Evolutionary conservation across 2,888 invertebrate species (phyloP).

Genomic region (Coleophora deauratella): DNA sequence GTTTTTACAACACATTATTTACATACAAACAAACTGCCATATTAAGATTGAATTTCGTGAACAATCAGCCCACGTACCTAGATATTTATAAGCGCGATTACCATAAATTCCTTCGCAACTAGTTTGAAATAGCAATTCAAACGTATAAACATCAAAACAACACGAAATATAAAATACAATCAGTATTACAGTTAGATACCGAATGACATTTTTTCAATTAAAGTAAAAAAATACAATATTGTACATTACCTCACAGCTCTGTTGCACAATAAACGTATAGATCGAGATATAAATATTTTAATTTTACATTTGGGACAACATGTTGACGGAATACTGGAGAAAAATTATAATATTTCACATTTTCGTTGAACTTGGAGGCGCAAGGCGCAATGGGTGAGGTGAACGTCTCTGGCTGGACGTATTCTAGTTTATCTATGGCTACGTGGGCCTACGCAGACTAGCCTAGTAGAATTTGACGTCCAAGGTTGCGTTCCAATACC

Average conservation of each 20-base stretch:
- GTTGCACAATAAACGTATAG: no score
- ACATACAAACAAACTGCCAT: constrained; percentile 3
- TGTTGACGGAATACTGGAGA: constrained; percentile 25
- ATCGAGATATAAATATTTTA: constrained; percentile 16
- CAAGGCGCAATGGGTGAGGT: neutral
- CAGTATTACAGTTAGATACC: no score
- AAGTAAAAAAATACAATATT: no score
- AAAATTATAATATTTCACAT: constrained; percentile 33
- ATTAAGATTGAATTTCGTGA: constrained; percentile 18
- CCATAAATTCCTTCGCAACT: constrained; percentile 22
- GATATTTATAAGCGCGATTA: constrained; percentile 6
- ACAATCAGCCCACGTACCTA: constrained; percentile 16
- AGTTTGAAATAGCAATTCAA: neutral
- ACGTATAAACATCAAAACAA: no score
- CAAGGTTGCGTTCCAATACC: no score
- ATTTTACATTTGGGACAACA: constrained; percentile 31
- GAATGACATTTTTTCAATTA: constrained; percentile 27
- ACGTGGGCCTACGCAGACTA: no score
- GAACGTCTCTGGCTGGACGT: no score
- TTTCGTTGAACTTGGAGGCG: constrained; percentile 21
- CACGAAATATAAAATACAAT: constrained; percentile 12
- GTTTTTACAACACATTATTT: constrained; percentile 5
- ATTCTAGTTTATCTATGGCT: no score
- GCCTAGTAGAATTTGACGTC: no score
- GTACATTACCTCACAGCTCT: no score